Percentiles rank a stretch among this genome's conserved stretches.
Conservation (phyloP, 1,140 invertebrate genomes). For the Cyclina sinensis region DNA sequence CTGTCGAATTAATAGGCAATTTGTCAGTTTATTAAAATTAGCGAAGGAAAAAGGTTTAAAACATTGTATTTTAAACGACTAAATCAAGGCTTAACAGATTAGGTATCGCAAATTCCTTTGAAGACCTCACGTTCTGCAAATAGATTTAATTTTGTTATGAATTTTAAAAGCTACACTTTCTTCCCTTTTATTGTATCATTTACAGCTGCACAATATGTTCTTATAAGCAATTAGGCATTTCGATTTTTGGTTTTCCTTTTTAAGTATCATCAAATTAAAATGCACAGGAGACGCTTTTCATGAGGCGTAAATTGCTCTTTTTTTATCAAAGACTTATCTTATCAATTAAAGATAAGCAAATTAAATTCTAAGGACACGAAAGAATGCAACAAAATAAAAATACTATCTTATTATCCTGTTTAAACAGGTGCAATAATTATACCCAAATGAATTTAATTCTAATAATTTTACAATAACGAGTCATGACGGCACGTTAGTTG, state of each 20-base stretch:
- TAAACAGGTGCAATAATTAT: too few species aligned
- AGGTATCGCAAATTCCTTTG: background rate
- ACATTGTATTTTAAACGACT: slow-evolving; percentile 2
- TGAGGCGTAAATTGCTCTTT: background rate
- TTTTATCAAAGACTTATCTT: too few species aligned
- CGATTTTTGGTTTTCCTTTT: background rate
- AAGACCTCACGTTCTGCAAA: slow-evolving; percentile 18
- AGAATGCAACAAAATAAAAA: too few species aligned
- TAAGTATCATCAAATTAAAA: background rate
- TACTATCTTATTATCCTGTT: too few species aligned
- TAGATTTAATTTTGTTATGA: slow-evolving; percentile 10
- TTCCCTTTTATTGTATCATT: background rate
- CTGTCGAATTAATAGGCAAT: slow-evolving; percentile 32
- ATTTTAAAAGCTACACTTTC: background rate
- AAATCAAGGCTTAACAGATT: slow-evolving; percentile 18
- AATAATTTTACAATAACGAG: too few species aligned
- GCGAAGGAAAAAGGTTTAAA: slow-evolving; percentile 1
- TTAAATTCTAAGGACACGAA: too few species aligned
- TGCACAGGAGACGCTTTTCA: background rate
- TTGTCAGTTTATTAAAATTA: slow-evolving; percentile 50
- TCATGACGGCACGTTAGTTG: too few species aligned
- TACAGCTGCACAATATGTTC: background rate
- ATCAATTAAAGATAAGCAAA: too few species aligned
- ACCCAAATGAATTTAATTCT: too few species aligned
- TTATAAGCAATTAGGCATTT: background rate